Conservation (phyloP, 2,113 vertebrate genomes). For the Anguilla rostrata region DNA sequence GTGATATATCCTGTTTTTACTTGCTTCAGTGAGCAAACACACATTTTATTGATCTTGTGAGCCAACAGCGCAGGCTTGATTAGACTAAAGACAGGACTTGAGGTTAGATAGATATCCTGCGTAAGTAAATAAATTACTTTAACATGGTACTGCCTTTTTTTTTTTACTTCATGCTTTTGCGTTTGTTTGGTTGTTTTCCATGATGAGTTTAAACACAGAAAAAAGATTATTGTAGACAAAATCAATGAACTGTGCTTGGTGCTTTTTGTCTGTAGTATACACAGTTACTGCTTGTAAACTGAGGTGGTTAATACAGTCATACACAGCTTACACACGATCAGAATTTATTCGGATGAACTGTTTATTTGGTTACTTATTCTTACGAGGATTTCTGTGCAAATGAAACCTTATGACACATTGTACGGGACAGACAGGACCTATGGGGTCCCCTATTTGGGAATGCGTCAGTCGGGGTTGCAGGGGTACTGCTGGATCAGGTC, state of each 20-base stretch:
- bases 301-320: background rate
- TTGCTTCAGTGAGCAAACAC: constrained; percentile 4
- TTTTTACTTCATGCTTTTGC: background rate
- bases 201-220: background rate
- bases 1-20: background rate
- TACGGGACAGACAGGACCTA: background rate
- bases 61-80: background rate
- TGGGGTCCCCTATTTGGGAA: background rate
- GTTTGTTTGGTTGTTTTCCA: background rate
- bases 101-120: background rate
- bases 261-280: background rate
- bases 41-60: background rate
- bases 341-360: background rate
- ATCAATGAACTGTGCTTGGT: background rate
- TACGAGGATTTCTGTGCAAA: background rate
- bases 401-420: background rate
- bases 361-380: too few species aligned
- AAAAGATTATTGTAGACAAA: background rate
- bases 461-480: background rate
- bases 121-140: background rate
- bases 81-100: background rate
- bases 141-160: background rate
- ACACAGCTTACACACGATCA: background rate
- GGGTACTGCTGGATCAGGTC: background rate
- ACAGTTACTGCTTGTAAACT: background rate